Conservation (phyloP, 2,888 invertebrate species). For the Syritta pipiens region DNA sequence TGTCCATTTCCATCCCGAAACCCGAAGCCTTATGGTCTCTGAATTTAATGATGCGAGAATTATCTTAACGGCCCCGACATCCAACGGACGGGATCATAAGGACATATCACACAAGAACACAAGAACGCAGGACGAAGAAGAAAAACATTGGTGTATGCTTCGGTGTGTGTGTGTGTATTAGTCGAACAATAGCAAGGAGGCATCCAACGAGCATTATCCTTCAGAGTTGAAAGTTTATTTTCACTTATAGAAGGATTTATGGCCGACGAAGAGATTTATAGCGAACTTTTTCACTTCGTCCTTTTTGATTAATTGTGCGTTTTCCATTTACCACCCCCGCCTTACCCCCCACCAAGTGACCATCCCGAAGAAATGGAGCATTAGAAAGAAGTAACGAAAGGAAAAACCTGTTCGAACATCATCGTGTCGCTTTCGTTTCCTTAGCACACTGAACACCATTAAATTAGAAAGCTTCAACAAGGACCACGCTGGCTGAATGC, state of each 20-base stretch:
- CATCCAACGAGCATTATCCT: slow-evolving; percentile 40
- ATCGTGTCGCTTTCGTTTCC: slow-evolving; percentile 37
- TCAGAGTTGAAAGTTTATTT: slow-evolving; percentile 66
- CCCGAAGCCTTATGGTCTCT: slow-evolving; percentile 64
- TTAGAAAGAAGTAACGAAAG: slow-evolving; percentile 39
- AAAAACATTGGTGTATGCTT: slow-evolving; percentile 8
- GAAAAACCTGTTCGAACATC: slow-evolving; percentile 62
- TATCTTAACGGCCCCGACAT: slow-evolving; percentile 57
- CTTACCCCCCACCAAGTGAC: slow-evolving; percentile 16
- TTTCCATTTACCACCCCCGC: slow-evolving; percentile 63
- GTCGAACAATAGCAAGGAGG: background rate
- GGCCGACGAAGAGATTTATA: slow-evolving; percentile 64
- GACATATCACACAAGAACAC: slow-evolving; percentile 27
- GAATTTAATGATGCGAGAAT: slow-evolving; percentile 69
- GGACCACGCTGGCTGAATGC: slow-evolving; percentile 48
- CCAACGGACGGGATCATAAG: slow-evolving; percentile 50
- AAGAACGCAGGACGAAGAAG: background rate
- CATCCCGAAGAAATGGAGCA: background rate
- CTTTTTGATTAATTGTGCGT: slow-evolving; percentile 67
- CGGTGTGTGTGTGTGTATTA: slow-evolving; percentile 6
- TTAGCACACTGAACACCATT: slow-evolving; percentile 61
- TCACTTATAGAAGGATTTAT: slow-evolving; percentile 69
- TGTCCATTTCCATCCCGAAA: slow-evolving; percentile 60
- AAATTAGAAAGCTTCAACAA: slow-evolving; percentile 55
- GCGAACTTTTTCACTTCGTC: slow-evolving; percentile 62